phyloP scores from a whole-genome alignment of 2,888 invertebrate genomes.

The Lasioglossum oenotherae region DNA sequence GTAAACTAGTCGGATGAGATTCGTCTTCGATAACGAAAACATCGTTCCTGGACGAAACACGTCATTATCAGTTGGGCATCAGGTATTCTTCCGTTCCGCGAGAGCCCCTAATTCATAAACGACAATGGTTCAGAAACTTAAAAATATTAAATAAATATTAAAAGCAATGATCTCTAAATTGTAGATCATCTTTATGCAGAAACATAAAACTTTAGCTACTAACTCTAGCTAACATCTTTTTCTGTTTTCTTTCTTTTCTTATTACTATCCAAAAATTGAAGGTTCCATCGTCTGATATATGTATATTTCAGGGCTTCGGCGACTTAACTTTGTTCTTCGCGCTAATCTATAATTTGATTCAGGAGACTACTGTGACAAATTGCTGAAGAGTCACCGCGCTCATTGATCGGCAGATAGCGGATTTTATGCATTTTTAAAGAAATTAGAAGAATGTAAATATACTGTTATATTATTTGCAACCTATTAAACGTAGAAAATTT shows the following conservation, averaged over 20 bases:
- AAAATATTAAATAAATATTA: not conserved
- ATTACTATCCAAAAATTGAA: too few species aligned
- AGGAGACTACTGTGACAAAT: not conserved
- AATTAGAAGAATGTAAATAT: too few species aligned
- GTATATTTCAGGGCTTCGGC: not conserved
- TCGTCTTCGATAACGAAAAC: not conserved
- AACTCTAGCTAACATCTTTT: not conserved
- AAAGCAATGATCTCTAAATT: not conserved
- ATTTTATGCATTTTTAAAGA: too few species aligned
- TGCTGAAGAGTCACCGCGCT: conserved; percentile 17
- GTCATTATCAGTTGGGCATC: conserved; percentile 12
- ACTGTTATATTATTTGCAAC: too few species aligned
- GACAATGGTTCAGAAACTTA: not conserved
- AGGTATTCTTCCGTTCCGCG: conserved; percentile 17
- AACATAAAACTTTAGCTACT: not conserved
- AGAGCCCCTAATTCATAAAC: not conserved
- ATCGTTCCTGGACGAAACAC: conserved; percentile 52
- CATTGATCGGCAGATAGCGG: not conserved
- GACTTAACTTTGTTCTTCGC: not conserved
- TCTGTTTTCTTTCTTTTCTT: not conserved
- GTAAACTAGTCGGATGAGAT: not conserved
- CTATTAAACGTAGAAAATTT: too few species aligned
- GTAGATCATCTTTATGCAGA: not conserved
- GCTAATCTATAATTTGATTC: not conserved
- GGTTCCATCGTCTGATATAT: not conserved